Evolutionary conservation across 2,113 vertebrate genomes (phyloP).

Genomic region (Camelus dromedarius): DNA sequence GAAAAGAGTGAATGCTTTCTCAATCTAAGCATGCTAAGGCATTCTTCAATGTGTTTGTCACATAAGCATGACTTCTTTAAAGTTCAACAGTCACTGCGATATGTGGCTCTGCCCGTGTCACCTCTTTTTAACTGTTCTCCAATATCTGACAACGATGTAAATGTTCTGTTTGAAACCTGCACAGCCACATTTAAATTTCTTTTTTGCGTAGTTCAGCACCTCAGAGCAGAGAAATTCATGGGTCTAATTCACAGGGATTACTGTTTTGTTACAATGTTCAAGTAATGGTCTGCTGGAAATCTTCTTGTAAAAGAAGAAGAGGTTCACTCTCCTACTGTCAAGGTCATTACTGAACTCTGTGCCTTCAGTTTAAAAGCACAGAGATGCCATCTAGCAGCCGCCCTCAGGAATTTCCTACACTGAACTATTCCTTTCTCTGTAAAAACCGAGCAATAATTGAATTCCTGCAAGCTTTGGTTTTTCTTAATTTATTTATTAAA

Average conservation of each 20-base stretch:
- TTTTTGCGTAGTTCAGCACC: neutral
- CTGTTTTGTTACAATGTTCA: conserved; percentile 54
- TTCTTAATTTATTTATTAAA: conserved; percentile 24
- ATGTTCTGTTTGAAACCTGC: conserved; percentile 19
- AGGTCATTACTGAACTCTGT: conserved; percentile 79
- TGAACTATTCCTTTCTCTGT: conserved; percentile 54
- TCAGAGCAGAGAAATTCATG: neutral
- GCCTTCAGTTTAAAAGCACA: conserved; percentile 81
- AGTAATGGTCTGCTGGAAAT: conserved; percentile 63
- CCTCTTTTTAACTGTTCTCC: neutral
- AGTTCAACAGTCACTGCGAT: neutral
- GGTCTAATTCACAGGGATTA: conserved; percentile 2
- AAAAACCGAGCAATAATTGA: conserved; percentile 47
- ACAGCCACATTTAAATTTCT: neutral
- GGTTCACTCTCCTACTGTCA: conserved; percentile 63
- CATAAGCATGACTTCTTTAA: neutral
- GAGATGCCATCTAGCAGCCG: conserved; percentile 90
- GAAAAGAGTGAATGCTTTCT: neutral
- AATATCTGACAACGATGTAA: neutral
- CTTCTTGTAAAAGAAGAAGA: conserved; percentile 44
- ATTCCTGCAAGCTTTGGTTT: conserved; percentile 29
- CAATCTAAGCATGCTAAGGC: neutral
- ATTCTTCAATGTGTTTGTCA: neutral
- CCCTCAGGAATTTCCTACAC: conserved; percentile 78
- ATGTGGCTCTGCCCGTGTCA: neutral